These are phyloP conservation scores for Hybos culiciformis DNA, from an alignment of 2,888 invertebrate genomes.

Conservation along the genomic window DNA sequence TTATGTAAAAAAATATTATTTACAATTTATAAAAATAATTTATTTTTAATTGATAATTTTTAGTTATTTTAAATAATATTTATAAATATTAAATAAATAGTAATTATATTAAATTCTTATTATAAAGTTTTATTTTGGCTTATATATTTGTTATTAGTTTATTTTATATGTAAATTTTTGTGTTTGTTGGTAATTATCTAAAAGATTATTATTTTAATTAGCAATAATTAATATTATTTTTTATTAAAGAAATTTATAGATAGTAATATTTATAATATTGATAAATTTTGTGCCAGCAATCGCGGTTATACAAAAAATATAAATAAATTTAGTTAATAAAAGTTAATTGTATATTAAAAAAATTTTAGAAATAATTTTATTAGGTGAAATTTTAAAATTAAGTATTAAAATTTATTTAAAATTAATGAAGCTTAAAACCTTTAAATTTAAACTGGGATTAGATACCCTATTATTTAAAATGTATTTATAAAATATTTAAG, in stretches of 20 bases:
- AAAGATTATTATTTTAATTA: slow-evolving; percentile 26
- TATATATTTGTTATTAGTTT: slow-evolving; percentile 38
- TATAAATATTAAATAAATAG: no score
- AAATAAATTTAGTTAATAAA: slow-evolving; percentile 41
- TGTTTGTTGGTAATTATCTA: slow-evolving; percentile 33
- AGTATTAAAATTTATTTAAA: slow-evolving; percentile 30
- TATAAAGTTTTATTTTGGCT: slow-evolving; percentile 41
- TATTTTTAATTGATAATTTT: no score
- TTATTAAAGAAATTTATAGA: slow-evolving; percentile 46
- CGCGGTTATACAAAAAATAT: slow-evolving; percentile 51
- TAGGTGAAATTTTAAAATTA: slow-evolving; percentile 46
- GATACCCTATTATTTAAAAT: slow-evolving; percentile 53
- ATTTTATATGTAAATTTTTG: slow-evolving; percentile 44
- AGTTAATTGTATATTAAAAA: slow-evolving; percentile 23
- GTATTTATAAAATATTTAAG: slow-evolving; percentile 39
- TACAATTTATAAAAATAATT: no score
- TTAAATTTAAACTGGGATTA: slow-evolving; percentile 47
- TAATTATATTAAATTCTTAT: no score
- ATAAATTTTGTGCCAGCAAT: slow-evolving; percentile 56
- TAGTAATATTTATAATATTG: slow-evolving; percentile 45
- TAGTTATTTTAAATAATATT: no score
- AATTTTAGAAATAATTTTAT: slow-evolving; percentile 36
- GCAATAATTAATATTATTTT: slow-evolving; percentile 42
- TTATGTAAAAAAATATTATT: no score
- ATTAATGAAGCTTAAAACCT: slow-evolving; percentile 36